phyloP scores from a whole-genome alignment of 2,888 invertebrate species.

The Pollenia labialis region DNA sequence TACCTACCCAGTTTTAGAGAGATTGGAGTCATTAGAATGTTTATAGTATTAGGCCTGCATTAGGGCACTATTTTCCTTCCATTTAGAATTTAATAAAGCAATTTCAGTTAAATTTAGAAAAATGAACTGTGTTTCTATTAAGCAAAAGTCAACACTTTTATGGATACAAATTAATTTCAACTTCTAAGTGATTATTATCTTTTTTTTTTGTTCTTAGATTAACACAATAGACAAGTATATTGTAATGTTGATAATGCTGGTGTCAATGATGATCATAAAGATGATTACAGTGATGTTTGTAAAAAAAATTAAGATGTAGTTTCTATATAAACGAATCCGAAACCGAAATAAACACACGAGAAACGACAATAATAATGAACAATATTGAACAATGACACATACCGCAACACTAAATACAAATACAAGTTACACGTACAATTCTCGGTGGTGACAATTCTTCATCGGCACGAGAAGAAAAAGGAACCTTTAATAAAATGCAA shows the following conservation, averaged over 20 bases:
- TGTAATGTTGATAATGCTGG: conserved; percentile 14
- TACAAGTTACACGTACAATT: conserved; percentile 35
- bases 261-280: conserved; percentile 20
- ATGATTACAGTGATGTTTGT: conserved; percentile 19
- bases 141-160: conserved; percentile 26
- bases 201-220: not conserved
- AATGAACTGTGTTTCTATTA: conserved; percentile 1
- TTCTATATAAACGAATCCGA: conserved; percentile 42
- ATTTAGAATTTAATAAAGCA: not conserved
- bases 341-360: conserved; percentile 27
- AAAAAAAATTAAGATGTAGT: not conserved
- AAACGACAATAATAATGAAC: conserved; percentile 17
- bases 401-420: conserved; percentile 47
- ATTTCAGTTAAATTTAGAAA: not conserved
- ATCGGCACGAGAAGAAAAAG: conserved; percentile 25
- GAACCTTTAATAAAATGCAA: conserved; percentile 55
- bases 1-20: conserved; percentile 23
- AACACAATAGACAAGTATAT: conserved; percentile 39
- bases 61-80: conserved; percentile 4
- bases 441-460: conserved; percentile 57
- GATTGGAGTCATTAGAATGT: not conserved
- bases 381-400: conserved; percentile 47
- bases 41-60: not conserved
- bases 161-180: conserved; percentile 10
- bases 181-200: conserved; percentile 29